These are phyloP conservation scores for Eonycteris spelaea DNA, from an alignment of 2,113 vertebrate genomes.

Conservation along the genomic window DNA sequence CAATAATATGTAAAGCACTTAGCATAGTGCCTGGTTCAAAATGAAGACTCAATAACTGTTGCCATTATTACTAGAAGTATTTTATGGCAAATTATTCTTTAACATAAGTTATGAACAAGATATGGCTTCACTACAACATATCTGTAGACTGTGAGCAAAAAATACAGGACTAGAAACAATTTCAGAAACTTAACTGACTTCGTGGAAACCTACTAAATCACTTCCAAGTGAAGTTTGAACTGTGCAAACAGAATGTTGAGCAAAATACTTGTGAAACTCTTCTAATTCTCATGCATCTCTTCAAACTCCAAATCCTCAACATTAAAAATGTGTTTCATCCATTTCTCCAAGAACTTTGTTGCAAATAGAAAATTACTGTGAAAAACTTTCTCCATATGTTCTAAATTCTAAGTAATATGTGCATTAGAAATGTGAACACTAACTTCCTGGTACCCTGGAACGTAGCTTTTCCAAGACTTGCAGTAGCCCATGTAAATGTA, in stretches of 20 bases:
- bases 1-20: slow-evolving; percentile 40
- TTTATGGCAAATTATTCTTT: slow-evolving; percentile 35
- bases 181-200: slow-evolving; percentile 53
- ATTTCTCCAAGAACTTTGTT: slow-evolving; percentile 72
- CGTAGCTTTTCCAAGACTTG: not conserved
- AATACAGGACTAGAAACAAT: slow-evolving; percentile 30
- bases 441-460: slow-evolving; percentile 63
- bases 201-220: slow-evolving; percentile 40
- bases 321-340: slow-evolving; percentile 1
- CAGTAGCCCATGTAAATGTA: not conserved
- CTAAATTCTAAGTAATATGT: slow-evolving; percentile 40
- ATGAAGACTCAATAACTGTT: slow-evolving; percentile 22
- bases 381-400: slow-evolving; percentile 51
- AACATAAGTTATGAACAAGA: slow-evolving; percentile 30
- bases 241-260: slow-evolving; percentile 61
- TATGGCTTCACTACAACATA: not conserved
- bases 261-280: slow-evolving; percentile 68
- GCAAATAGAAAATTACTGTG: slow-evolving; percentile 41
- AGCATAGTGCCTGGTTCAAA: not conserved
- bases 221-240: slow-evolving; percentile 74
- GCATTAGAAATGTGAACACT: slow-evolving; percentile 43
- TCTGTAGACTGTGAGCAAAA: slow-evolving; percentile 1
- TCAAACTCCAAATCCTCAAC: slow-evolving; percentile 25
- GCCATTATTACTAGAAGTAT: not conserved
- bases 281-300: slow-evolving; percentile 49